Evolutionary conservation across 2,888 invertebrate genomes (phyloP), one percentile per base, ranked within the genome.

Genomic region (Temnothorax rugatulus): DNA sequence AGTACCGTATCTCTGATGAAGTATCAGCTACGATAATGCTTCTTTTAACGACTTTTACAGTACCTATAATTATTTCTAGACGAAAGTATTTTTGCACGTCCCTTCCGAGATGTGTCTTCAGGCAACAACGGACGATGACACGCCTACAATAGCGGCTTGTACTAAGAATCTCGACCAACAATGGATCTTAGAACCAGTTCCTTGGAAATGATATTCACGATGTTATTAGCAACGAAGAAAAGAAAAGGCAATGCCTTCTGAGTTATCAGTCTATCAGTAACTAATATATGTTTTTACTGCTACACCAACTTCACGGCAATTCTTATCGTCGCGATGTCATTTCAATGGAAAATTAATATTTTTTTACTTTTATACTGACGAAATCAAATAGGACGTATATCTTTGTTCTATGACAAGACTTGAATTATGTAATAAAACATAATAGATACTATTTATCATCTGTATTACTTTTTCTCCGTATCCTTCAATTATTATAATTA

Each of bases 181-280:
- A 91, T 97, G 97, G 97, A 95, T 95, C 91, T 95, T 97, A 86
- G 96, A 97, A 94, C 93, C 96, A 82, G 96, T 97, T 91, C 95
- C 96, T 92, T 97, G 97, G 97, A 96, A 96, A 90, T 96, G 85
- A 94, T 82, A 44, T 73, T 64, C 25, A 34, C 21, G 9, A 13
- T 69, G 44, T 79, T 57, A 71, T 59, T 57, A 29, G 47, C 21
- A 15, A 29, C 18, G 13, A 66, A 41, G 29, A 77, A 54, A 44
- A 34, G 11, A 50, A 34, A 59, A 47, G 11, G 18, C 34, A 21
- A 15, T 59, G 77, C 34, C 47, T 79, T 73, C 57, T 44, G 15
- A 44, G 2, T 18, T 59, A 5, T 71, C 38, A 52, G 25, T 29
- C 11, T 66, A 57, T 47, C 7, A 44, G 4, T 34, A 59, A 77